phyloP scores from a whole-genome alignment of 2,888 invertebrate species.

The Hydriomena furcata region DNA sequence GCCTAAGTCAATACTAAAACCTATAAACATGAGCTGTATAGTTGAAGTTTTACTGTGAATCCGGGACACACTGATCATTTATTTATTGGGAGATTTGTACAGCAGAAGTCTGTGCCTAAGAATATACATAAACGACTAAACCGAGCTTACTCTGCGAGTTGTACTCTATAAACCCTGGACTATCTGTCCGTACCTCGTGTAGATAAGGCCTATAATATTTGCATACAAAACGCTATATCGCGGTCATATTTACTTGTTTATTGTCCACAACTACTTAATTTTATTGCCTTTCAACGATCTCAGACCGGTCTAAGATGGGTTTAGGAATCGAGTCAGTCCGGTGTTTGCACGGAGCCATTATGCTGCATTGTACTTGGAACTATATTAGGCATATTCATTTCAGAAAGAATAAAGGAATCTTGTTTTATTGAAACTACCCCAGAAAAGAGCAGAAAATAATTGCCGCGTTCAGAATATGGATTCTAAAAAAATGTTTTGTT shows the following conservation, averaged over 20 bases:
- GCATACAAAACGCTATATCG: slow-evolving; percentile 60
- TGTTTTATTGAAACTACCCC: too few species aligned
- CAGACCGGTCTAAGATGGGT: slow-evolving; percentile 20
- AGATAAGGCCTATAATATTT: slow-evolving; percentile 74
- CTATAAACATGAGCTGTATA: too few species aligned
- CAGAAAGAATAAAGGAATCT: too few species aligned
- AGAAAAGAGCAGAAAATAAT: too few species aligned
- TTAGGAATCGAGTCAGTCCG: slow-evolving; percentile 15
- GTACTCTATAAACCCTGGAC: slow-evolving; percentile 8
- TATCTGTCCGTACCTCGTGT: slow-evolving; percentile 26
- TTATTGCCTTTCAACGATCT: slow-evolving; percentile 40
- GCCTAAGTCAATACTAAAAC: too few species aligned
- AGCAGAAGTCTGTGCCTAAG: too few species aligned
- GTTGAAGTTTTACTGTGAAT: too few species aligned
- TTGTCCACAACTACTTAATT: slow-evolving; percentile 51
- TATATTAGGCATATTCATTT: not conserved
- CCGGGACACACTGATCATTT: too few species aligned
- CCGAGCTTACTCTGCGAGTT: slow-evolving; percentile 1
- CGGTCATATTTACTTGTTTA: slow-evolving; percentile 58
- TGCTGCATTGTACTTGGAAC: not conserved
- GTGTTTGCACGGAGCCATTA: slow-evolving; percentile 1
- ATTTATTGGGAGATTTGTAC: too few species aligned
- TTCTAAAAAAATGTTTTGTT: too few species aligned
- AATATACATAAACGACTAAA: too few species aligned
- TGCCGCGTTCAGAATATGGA: too few species aligned